Base-by-base conservation (phyloP, 2,797 vertebrate species). In the Miichthys miiuy region DNA sequence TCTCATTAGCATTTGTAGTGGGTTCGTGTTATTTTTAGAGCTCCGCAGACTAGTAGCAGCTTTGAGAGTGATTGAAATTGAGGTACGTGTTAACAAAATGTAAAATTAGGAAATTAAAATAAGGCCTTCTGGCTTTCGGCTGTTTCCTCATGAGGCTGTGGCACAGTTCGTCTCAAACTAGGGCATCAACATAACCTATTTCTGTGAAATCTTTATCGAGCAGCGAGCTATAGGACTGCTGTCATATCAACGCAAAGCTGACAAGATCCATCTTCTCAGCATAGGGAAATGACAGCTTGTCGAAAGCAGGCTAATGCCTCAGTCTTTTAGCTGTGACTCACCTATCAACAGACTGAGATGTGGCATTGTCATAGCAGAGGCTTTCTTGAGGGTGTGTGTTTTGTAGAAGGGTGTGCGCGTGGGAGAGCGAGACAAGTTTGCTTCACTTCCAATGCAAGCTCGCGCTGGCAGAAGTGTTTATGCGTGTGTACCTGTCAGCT, bases 151-250 rank as follows among this genome's bases (percentile, higher is more conserved):
- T 20, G 82, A 77, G 82, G 46, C 34, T 69, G 79, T 81, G 83
- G 46, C 87, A 92, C 78, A 87, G 60, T 88, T 90, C 71, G 63
- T 62, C 71, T 54, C 67, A 79, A 91, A 90, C 69, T 90, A 74
- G 89, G 90, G 27, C 89, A 79, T 81, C 79, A 70, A 72, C 77
- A 86, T 86, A 82, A 78, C 82, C 83, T 70, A 86, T 67, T 92
- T 89, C 56, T 62, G 8, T 68, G 61, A 77, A 77, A 56, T 74
- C 68, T 62, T 68, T 62, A 50, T 25, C 38, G 20, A 11, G 18
- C 50, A 67, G 79, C 47, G 3, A 62, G 55, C 47, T 66, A 21
- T 7, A 47, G 46, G 67, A 52, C 66, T 8, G 68, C 30, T 79
- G 64, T 77, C 68, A 10, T 66, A 41, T 54, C 52, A 16, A 2